Evolutionary conservation across 2,113 vertebrate genomes (phyloP).

Genomic region (Puntigrus tetrazona): DNA sequence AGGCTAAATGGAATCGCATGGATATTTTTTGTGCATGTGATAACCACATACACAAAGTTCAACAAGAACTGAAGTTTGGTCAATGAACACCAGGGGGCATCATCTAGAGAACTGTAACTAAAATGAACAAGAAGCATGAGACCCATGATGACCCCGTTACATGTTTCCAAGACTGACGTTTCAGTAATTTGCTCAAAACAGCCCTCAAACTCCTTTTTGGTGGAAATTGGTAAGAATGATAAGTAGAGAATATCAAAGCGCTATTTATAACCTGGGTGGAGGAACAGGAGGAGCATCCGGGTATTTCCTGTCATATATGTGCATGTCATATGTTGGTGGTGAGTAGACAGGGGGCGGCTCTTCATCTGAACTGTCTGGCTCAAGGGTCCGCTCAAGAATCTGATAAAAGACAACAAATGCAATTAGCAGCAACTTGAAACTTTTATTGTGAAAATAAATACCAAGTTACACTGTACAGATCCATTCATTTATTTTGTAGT

Average conservation of each 20-base stretch:
- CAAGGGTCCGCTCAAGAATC: slow-evolving; percentile 92
- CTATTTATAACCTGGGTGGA: slow-evolving; percentile 80
- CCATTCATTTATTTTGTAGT: neutral
- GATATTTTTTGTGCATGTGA: too few relatives aligned
- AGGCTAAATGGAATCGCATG: neutral
- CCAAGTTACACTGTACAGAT: neutral
- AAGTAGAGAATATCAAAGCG: neutral
- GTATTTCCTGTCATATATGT: slow-evolving; percentile 81
- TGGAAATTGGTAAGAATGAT: neutral
- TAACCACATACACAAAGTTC: neutral
- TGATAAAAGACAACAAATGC: slow-evolving; percentile 57
- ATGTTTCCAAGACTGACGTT: neutral
- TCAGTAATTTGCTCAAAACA: neutral
- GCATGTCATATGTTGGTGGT: slow-evolving; percentile 90
- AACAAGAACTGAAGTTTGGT: slow-evolving; percentile 34
- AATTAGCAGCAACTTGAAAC: neutral
- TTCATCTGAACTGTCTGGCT: slow-evolving; percentile 95
- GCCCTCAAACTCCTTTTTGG: neutral
- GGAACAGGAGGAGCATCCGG: slow-evolving; percentile 79
- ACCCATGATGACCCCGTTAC: neutral
- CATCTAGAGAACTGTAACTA: neutral
- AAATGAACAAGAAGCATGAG: neutral
- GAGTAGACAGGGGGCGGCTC: slow-evolving; percentile 95
- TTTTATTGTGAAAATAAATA: neutral
- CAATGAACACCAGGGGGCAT: slow-evolving; percentile 52